Base-by-base conservation (phyloP, 2,888 invertebrate genomes). In the Lasioglossum morio region DNA sequence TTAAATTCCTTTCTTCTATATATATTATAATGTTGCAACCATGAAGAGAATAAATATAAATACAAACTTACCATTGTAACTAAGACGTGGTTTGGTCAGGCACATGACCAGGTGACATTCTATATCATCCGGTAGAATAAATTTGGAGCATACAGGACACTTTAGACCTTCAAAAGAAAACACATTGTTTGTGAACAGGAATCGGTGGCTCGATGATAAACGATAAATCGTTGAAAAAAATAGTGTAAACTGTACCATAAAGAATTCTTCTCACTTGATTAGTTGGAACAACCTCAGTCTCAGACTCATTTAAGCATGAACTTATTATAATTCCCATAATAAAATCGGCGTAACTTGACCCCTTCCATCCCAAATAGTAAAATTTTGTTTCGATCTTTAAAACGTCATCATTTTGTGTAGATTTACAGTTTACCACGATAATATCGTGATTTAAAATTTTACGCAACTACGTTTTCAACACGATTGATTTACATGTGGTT, bases 91-190 rank as follows among this genome's bases (percentile, higher is more conserved):
- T 97, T 99, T 98, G 93, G 99, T 99, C 96, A 99, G 98, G 97
- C 99, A 99, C 98, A 99, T 99, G 95, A 99, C 99, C 95, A 99
- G 97, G 96, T 99, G 99, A 96, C 99, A 98, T 97, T 99, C 99
- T 95, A 99, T 98, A 96, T 99, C 99, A 96, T 99, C 99, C 92
- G 99, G 99, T 96, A 99, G 96, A 95, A 99, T 98, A 96, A 98
- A 98, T 96, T 99, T 99, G 96, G 98, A 98, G 97, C 99, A 99
- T 93, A 99, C 99, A 91, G 99, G 99, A 96, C 99, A 99, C 96
- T 99, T 99, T 95, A 99, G 98, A 96, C 99, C 99, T 99, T 97
- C 12, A 97, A 97, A 93, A 95, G 94, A 94, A 93, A 92, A 89
- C 90, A 84, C 14, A 70, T 85, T 74, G 80, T 70, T 27, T 12